Base-by-base conservation (phyloP, 2,797 vertebrate genomes). In the Tympanoctomys barrerae region DNA sequence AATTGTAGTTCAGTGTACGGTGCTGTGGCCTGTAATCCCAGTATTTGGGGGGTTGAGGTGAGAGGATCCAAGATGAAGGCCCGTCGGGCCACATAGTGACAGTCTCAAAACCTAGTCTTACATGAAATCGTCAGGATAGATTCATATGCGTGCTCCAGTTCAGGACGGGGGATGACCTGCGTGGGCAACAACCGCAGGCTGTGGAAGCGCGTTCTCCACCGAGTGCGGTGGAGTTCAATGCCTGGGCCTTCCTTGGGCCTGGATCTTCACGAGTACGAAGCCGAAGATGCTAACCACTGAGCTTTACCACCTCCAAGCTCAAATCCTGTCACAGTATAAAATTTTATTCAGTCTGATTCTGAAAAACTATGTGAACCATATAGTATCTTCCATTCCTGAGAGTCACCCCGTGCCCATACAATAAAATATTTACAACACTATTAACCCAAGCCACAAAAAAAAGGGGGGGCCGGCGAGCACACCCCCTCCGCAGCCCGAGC, bases 401-500 rank as follows among this genome's bases (percentile, higher is more conserved):
- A 85, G 26, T 59, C 28, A 24, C 28, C 19, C 11, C 64, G 24
- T 46, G 24, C 19, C 36, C 19, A 61, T 39, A 79, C 26, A 94
- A 3, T 36, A n/a, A 54, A 64, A 36, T 31, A 26, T 4, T 1
- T 21, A 3, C 22, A 42, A 3, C 22, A 52, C 39, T 68, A 68
- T 8, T 0, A 46, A 83, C 31, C 71, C 57, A 64, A 6, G 1
- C 7, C 5, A 12, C 33, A 46, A 18, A 80, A 59, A 68, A 36
- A 70, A 73, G 14, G 12, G 3, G 7, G 24, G 26, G 24, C 1
- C 0, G 1, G 0, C 11, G 42, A 87, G 49, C 84, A 81, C 96
- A 92, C 90, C 52, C 85, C 22, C 0, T 61, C 2, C 8, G 13
- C 36, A 4, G 8, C 0, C 13, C 10, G 0, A 0, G 0, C 28